Evolutionary conservation across 2,888 invertebrate genomes (phyloP), one percentile per base, ranked within the genome.

Genomic region (Melanchra persicariae): DNA sequence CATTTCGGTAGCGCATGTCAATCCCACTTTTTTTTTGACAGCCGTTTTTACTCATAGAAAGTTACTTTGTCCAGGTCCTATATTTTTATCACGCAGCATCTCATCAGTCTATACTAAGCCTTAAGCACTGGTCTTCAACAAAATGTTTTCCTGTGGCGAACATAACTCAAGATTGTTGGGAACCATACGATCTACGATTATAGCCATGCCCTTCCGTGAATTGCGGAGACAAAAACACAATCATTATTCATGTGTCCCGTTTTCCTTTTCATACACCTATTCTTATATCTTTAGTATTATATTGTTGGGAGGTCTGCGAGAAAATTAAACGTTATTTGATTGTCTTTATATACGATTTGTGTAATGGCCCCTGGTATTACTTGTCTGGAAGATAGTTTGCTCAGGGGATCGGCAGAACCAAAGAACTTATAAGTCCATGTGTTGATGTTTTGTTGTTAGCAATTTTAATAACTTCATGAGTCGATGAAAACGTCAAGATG

Each of bases 211-310:
- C 68, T 86, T 79, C 70, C 77, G 65, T 24, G 63, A 75, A 80
- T 66, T 58, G 71, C 60, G 65, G 78, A 75, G 85, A 88, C 87
- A 86, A 87, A 89, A 89, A 87, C 88, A 90, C 82, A 79, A 78
- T 78, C 88, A 87, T 90, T 89, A 90, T 83, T 90, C 88, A 90
- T 87, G 69, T 68, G 81, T 55, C 62, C 74, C 61, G 57, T 82
- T 85, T 86, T 85, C 85, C 77, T 83, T 74, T 58, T 66, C 64
- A 70, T 77, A 68, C 80, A 83, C 81, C 81, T 83, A 80, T 79
- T 83, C 68, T 82, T 75, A 74, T 75, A 65, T 59, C 54, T 57
- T 45, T 34, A 55, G 47, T 49, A 65, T 76, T 74, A 72, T 57
- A 83, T 67, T 43, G 65, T 55, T n/a, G 45, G 71, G 61, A 55